Evolutionary conservation across 2,888 invertebrate genomes (phyloP).

Genomic region (Metacarcinus magister): DNA sequence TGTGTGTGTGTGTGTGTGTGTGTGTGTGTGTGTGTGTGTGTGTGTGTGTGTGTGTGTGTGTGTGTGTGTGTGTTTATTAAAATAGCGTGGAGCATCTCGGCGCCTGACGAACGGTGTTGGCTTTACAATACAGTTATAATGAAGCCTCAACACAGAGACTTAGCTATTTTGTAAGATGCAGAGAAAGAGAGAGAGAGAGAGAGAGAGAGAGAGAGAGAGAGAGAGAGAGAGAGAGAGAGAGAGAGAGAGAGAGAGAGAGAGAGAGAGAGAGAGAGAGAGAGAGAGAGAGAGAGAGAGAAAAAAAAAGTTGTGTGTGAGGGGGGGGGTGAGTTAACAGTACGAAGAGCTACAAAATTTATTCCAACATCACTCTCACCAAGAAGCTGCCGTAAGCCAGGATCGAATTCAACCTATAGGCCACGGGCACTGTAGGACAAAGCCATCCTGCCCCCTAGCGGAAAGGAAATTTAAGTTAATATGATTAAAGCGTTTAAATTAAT

Average conservation of each 20-base stretch:
- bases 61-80: background rate
- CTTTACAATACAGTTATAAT: background rate
- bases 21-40: background rate
- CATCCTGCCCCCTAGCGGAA: too few relatives aligned
- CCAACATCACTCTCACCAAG: too few relatives aligned
- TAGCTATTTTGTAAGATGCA: background rate
- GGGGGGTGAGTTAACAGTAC: too few relatives aligned
- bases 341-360: too few relatives aligned
- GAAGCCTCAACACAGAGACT: background rate
- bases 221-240: slow-evolving; percentile 53
- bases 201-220: slow-evolving; percentile 56
- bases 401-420: too few relatives aligned
- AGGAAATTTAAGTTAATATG: too few relatives aligned
- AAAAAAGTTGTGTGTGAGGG: background rate
- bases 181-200: background rate
- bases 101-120: background rate
- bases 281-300: too few relatives aligned
- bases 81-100: background rate
- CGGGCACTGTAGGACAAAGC: too few relatives aligned
- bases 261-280: background rate
- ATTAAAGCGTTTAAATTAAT: too few relatives aligned
- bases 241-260: background rate
- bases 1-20: too few relatives aligned
- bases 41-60: slow-evolving; percentile 41
- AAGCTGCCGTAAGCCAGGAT: too few relatives aligned